Percentiles rank a stretch among this genome's conserved stretches.
phyloP scores from a whole-genome alignment of 2,113 vertebrate genomes.

The Lota lota region DNA sequence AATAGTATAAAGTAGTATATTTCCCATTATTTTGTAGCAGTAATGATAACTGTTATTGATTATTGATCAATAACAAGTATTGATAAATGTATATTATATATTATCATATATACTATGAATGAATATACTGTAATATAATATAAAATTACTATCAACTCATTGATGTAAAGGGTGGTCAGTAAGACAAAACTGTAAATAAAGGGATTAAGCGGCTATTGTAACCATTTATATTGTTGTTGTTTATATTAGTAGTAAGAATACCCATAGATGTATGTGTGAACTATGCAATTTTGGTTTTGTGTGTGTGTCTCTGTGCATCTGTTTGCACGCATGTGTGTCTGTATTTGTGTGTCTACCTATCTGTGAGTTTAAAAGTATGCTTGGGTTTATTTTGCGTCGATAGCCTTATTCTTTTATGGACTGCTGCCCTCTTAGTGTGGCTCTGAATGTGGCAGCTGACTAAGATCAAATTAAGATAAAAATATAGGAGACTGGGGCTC shows the following conservation, averaged over 20 bases:
- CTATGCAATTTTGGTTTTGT: background rate
- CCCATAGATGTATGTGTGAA: background rate
- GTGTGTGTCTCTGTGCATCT: constrained; percentile 7
- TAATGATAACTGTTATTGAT: no score
- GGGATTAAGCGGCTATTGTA: no score
- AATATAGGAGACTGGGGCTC: constrained; percentile 58
- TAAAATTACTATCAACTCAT: no score
- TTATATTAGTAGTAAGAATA: constrained; percentile 1
- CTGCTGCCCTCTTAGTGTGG: constrained; percentile 66
- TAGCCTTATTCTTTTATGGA: constrained; percentile 77
- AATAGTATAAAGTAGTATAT: no score
- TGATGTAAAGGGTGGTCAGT: background rate
- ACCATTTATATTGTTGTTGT: no score
- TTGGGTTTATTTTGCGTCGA: constrained; percentile 61
- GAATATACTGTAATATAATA: no score
- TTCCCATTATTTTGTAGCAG: no score
- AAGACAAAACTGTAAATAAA: background rate
- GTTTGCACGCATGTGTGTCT: background rate
- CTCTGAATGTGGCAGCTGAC: constrained; percentile 65
- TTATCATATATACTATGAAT: no score
- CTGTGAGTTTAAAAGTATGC: constrained; percentile 32
- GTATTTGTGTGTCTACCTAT: constrained; percentile 11
- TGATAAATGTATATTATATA: no score
- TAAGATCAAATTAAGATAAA: constrained; percentile 80
- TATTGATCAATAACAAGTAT: no score